Conservation (phyloP, 2,888 invertebrate species). For the Thymelicus lineola region DNA sequence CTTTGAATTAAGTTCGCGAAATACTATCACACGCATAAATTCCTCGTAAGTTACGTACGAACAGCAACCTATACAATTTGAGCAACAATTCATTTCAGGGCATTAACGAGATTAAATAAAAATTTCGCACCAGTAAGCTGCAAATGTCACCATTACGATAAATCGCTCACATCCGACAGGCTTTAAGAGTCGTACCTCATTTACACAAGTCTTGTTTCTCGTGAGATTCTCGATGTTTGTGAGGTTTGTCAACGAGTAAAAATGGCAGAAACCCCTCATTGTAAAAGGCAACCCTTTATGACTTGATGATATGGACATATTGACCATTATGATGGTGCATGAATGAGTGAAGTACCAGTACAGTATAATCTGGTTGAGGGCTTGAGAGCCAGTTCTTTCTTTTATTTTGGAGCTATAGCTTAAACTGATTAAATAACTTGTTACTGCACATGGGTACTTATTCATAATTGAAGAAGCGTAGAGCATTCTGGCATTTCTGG, state of each 20-base stretch:
- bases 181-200: conserved; percentile 5
- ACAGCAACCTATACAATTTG: conserved; percentile 21
- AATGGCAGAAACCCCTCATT: not conserved
- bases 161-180: conserved; percentile 30
- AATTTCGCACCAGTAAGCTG: conserved; percentile 27
- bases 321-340: too few relatives aligned
- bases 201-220: not conserved
- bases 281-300: too few relatives aligned
- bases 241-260: not conserved
- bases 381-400: too few relatives aligned
- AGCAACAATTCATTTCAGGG: conserved; percentile 28
- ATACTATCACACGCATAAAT: conserved; percentile 15
- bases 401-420: too few relatives aligned
- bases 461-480: too few relatives aligned
- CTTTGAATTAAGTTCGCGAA: not conserved
- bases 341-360: too few relatives aligned
- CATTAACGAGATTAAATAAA: conserved; percentile 33
- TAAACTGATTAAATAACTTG: too few relatives aligned
- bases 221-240: not conserved
- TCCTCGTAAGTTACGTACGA: conserved; percentile 10
- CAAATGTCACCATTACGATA: conserved; percentile 37
- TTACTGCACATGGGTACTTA: too few relatives aligned
- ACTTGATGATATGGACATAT: too few relatives aligned
- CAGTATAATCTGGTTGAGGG: too few relatives aligned
- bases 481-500: too few relatives aligned